Percentiles rank a stretch among this genome's conserved stretches.
Evolutionary conservation across 2,888 invertebrate genomes (phyloP).

Genomic region (Uloborus plumipes): DNA sequence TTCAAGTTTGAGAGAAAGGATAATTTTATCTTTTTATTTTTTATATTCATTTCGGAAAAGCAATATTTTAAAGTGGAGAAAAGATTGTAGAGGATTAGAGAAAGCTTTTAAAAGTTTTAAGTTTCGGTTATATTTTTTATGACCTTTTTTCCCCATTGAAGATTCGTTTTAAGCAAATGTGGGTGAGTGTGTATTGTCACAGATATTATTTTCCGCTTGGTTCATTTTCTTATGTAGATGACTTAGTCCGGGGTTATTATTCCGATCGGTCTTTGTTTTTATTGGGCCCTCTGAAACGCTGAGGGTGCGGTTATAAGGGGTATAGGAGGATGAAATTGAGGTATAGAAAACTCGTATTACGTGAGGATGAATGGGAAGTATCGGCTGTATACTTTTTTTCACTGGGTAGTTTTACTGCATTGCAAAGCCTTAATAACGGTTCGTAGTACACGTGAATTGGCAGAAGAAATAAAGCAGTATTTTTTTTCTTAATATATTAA

Average conservation of each 20-base stretch:
- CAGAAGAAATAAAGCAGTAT: too few species aligned
- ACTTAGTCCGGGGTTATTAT: background rate
- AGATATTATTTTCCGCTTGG: constrained; percentile 31
- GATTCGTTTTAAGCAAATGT: constrained; percentile 36
- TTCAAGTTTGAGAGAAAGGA: constrained; percentile 10
- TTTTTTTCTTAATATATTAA: too few species aligned
- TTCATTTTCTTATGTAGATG: constrained; percentile 26
- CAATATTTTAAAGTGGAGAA: constrained; percentile 51
- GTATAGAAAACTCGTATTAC: background rate
- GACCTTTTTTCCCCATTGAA: background rate
- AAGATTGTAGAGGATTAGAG: constrained; percentile 44
- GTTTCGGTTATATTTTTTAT: constrained; percentile 12
- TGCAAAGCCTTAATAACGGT: background rate
- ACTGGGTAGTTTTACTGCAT: background rate
- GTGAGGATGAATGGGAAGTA: background rate
- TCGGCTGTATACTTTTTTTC: background rate
- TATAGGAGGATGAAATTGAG: background rate
- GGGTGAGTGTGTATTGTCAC: constrained; percentile 13
- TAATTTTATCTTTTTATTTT: constrained; percentile 42
- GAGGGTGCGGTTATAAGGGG: background rate
- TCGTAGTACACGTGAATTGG: background rate
- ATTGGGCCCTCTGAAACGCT: too few species aligned
- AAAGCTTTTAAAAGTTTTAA: constrained; percentile 27
- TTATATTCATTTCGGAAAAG: constrained; percentile 34
- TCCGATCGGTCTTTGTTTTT: too few species aligned